Percentiles rank a stretch among this genome's conserved stretches.
phyloP scores from a whole-genome alignment of 2,113 vertebrate species.

The Etheostoma spectabile region DNA sequence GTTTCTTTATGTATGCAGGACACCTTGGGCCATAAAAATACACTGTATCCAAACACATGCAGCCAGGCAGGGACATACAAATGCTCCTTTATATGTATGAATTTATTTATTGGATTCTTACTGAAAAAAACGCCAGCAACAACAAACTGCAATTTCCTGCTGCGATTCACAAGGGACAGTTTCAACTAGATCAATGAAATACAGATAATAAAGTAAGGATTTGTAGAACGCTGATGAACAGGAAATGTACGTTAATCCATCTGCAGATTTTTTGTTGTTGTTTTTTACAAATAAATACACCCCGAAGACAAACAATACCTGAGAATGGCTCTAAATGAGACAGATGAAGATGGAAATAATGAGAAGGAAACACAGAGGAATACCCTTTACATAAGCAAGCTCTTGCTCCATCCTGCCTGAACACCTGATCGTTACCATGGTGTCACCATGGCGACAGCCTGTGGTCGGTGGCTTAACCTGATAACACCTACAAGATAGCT shows the following conservation, averaged over 20 bases:
- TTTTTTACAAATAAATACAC: too few species aligned
- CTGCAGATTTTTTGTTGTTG: not conserved
- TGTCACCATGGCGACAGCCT: constrained; percentile 73
- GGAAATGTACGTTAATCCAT: not conserved
- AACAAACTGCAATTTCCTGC: not conserved
- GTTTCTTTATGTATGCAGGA: not conserved
- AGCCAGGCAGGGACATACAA: not conserved
- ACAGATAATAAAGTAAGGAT: constrained; percentile 2
- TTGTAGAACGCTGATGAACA: not conserved
- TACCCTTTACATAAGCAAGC: constrained; percentile 19
- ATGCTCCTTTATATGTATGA: not conserved
- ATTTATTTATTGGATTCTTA: not conserved
- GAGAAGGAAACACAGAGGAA: constrained; percentile 29
- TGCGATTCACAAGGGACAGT: not conserved
- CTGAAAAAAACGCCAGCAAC: not conserved
- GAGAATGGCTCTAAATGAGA: not conserved
- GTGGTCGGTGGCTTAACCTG: constrained; percentile 64
- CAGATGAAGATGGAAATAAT: not conserved
- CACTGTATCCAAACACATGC: not conserved
- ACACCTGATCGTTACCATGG: constrained; percentile 72
- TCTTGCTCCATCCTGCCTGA: constrained; percentile 33
- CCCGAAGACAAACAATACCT: not conserved
- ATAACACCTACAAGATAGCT: constrained; percentile 62
- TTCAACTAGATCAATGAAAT: not conserved
- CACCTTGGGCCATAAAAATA: not conserved